A percentile compares a stretch with the other conserved stretches of the same genome.
Evolutionary conservation across 1,140 invertebrate species (phyloP).

Genomic region (Pogonomyrmex californicus): DNA sequence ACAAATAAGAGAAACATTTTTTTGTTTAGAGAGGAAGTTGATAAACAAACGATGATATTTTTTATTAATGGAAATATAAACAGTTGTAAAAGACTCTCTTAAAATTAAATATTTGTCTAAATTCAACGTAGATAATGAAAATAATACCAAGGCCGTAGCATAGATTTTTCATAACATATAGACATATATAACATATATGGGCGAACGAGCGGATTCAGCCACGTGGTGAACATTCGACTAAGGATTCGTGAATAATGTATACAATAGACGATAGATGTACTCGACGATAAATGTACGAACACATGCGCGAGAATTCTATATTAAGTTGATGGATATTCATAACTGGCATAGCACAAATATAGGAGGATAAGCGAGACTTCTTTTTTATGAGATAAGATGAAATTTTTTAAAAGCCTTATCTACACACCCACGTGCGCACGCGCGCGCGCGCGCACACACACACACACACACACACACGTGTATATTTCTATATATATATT

Average conservation of each 20-base stretch:
- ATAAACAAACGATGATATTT: background rate
- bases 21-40: background rate
- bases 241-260: slow-evolving; percentile 57
- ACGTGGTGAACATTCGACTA: slow-evolving; percentile 50
- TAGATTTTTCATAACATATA: slow-evolving; percentile 53
- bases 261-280: background rate
- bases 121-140: slow-evolving; percentile 14
- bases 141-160: slow-evolving; percentile 41
- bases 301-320: background rate
- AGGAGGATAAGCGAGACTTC: background rate
- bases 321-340: slow-evolving; percentile 38
- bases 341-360: background rate
- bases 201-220: slow-evolving; percentile 33
- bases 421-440: no score
- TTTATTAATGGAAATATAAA: background rate
- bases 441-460: no score
- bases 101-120: slow-evolving; percentile 2
- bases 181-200: no score
- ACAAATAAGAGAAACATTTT: background rate
- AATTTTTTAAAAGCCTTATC: background rate
- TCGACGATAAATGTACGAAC: background rate
- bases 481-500: no score
- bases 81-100: background rate
- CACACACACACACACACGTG: no score
- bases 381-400: no score